A percentile compares a stretch with the other conserved stretches of the same genome.
These are phyloP conservation scores for Spodoptera picta DNA, from an alignment of 2,888 invertebrate genomes.

Conservation along the genomic window DNA sequence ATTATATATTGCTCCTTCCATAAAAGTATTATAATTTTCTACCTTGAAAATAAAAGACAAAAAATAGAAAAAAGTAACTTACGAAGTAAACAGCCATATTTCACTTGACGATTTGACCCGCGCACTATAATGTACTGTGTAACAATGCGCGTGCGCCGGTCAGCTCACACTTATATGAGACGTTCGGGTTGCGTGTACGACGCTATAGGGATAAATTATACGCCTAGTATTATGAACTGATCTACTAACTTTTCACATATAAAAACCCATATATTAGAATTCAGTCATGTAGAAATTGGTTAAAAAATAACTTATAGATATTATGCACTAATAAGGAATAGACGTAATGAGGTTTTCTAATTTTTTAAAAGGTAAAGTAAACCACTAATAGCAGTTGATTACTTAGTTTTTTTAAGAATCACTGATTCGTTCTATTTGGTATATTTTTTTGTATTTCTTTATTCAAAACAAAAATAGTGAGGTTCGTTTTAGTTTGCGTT, in stretches of 20 bases:
- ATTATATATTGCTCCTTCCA: too few relatives aligned
- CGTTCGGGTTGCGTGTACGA: conserved; percentile 36
- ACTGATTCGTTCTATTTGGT: too few relatives aligned
- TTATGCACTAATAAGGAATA: too few relatives aligned
- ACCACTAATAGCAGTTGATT: too few relatives aligned
- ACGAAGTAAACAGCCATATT: conserved; percentile 68
- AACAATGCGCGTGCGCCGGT: conserved; percentile 63
- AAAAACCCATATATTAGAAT: too few relatives aligned
- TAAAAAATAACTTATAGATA: too few relatives aligned
- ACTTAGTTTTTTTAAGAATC: too few relatives aligned
- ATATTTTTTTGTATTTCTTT: not conserved
- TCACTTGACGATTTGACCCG: conserved; percentile 49
- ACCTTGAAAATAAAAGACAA: not conserved
- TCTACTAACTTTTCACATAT: conserved; percentile 13
- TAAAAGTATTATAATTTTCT: too few relatives aligned
- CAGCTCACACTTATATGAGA: conserved; percentile 62
- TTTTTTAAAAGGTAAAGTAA: too few relatives aligned
- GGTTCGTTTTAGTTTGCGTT: conserved; percentile 4
- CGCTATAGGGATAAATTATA: conserved; percentile 46
- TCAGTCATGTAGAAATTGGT: too few relatives aligned
- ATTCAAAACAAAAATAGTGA: not conserved
- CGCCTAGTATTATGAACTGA: conserved; percentile 11
- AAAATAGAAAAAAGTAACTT: conserved; percentile 53
- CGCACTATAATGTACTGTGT: conserved; percentile 56
- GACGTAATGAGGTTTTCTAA: too few relatives aligned